A percentile compares a stretch with the other conserved stretches of the same genome.
Evolutionary conservation across 2,113 vertebrate species (phyloP).

Genomic region (Microtus ochrogaster): DNA sequence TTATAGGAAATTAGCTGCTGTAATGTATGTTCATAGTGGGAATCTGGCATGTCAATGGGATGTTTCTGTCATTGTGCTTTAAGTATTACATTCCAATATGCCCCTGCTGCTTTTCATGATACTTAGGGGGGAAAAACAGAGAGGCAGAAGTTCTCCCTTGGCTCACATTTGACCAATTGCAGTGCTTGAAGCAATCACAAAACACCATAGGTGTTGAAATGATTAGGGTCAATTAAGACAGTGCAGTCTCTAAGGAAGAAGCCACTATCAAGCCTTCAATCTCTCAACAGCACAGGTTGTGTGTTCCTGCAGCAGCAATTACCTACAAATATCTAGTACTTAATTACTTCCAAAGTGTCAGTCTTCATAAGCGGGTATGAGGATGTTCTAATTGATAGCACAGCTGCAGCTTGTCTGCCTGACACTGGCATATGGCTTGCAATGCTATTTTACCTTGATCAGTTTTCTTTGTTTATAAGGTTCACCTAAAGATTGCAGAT

Average conservation of each 20-base stretch:
- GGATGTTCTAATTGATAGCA: constrained; percentile 84
- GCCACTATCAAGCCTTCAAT: constrained; percentile 80
- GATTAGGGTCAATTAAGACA: constrained; percentile 83
- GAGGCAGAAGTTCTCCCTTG: constrained; percentile 33
- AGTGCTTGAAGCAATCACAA: constrained; percentile 81
- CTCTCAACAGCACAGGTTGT: constrained; percentile 80
- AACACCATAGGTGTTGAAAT: constrained; percentile 80
- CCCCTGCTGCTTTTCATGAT: constrained; percentile 69
- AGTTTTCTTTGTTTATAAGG: constrained; percentile 69
- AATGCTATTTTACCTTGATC: constrained; percentile 84
- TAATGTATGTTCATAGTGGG: constrained; percentile 56
- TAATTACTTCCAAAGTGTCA: constrained; percentile 89
- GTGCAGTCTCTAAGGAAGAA: constrained; percentile 64
- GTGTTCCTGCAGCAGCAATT: constrained; percentile 84
- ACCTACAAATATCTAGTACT: constrained; percentile 87
- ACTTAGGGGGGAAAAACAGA: constrained; percentile 48
- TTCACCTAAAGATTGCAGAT: constrained; percentile 71
- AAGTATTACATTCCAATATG: constrained; percentile 73
- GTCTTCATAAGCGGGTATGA: constrained; percentile 87
- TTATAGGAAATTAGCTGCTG: constrained; percentile 62
- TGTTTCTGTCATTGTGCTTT: constrained; percentile 75
- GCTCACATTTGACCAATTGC: constrained; percentile 80
- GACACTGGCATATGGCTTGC: constrained; percentile 81
- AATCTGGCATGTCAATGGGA: constrained; percentile 65
- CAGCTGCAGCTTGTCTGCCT: constrained; percentile 83